Base-by-base conservation (phyloP, 2,113 vertebrate species). In the Chascanopsetta lugubris region DNA sequence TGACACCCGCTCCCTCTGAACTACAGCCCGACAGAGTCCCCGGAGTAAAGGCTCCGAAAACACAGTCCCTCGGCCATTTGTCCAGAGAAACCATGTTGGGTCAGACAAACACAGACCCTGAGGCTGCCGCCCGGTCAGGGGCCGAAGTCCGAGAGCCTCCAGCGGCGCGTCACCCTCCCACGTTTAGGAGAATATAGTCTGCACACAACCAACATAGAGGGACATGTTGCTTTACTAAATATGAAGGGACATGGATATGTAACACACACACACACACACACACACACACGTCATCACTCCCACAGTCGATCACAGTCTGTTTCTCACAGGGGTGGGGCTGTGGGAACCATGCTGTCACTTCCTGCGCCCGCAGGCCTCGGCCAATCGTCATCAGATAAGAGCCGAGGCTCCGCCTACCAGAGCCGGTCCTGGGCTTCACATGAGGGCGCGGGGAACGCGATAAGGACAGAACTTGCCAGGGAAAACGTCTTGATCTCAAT, bases 341-440 rank as follows among this genome's bases (percentile, higher is more conserved):
- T 91, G 89, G 87, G 90, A 92, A 91, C 79, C 70, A 54, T 71
- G 40, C 87, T 90, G 91, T 92, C 91, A 93, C 90, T 92, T 92
- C 91, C 90, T 91, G 86, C 79, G 89, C 85, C 90, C 32, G 78
- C 72, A 9, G 88, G 88, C 87, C 63, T 83, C 51, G 56, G 79
- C 92, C 92, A 92, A 92, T 92, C 88, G 20, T 68, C 89, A 91
- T 91, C 89, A 89, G 91, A 92, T 93, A 92, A 92, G 85, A 69
- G 32, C 43, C 30, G 53, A 13, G 8, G 9, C 73, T 81, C 79
- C 55, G 69, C 92, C 89, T 90, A 91, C 91, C 83, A 77, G 77
- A 85, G 73, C 79, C 5, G 43, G 43, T 48, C 68, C 57, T 61
- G 46, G 29, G 69, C 54, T 71, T 59, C 72, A 67, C 69, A 86